Evolutionary conservation across 2,888 invertebrate species (phyloP).

Genomic region (Acleris holmiana): DNA sequence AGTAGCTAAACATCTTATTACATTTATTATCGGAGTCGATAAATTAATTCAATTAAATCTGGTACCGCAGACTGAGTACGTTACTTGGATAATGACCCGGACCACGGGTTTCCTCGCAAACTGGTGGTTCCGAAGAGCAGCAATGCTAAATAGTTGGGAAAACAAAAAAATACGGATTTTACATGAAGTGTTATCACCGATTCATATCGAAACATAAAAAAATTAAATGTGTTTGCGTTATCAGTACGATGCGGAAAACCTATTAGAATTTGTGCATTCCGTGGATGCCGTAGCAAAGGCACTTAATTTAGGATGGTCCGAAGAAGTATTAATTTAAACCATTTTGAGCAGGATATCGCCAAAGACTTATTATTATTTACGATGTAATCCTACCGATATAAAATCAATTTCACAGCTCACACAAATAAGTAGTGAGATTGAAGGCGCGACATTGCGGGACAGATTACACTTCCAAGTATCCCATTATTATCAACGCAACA

Average conservation of each 20-base stretch:
- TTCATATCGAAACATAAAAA: constrained; percentile 9
- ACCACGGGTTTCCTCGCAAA: constrained; percentile 3
- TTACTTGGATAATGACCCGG: not conserved
- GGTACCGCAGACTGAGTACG: not conserved
- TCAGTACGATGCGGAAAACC: constrained; percentile 5
- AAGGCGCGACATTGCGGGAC: constrained; percentile 10
- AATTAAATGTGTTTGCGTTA: constrained; percentile 15
- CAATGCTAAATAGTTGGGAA: not conserved
- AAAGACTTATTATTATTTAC: constrained; percentile 10
- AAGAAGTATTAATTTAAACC: constrained; percentile 1
- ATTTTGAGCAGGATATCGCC: constrained; percentile 11
- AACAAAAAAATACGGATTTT: not conserved
- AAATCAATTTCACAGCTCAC: constrained; percentile 6
- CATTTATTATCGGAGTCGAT: constrained; percentile 4
- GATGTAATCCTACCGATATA: constrained; percentile 10
- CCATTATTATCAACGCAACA: not conserved
- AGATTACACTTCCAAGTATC: constrained; percentile 1
- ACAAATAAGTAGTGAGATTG: constrained; percentile 20
- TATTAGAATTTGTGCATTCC: constrained; percentile 8
- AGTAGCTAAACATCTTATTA: not conserved
- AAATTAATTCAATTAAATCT: constrained; percentile 5
- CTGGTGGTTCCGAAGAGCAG: constrained; percentile 14
- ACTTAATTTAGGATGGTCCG: constrained; percentile 2
- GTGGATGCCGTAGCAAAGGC: not conserved
- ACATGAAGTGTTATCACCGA: not conserved